These are phyloP conservation scores for Volucella inanis DNA, from an alignment of 2,888 invertebrate species.

Conservation along the genomic window DNA sequence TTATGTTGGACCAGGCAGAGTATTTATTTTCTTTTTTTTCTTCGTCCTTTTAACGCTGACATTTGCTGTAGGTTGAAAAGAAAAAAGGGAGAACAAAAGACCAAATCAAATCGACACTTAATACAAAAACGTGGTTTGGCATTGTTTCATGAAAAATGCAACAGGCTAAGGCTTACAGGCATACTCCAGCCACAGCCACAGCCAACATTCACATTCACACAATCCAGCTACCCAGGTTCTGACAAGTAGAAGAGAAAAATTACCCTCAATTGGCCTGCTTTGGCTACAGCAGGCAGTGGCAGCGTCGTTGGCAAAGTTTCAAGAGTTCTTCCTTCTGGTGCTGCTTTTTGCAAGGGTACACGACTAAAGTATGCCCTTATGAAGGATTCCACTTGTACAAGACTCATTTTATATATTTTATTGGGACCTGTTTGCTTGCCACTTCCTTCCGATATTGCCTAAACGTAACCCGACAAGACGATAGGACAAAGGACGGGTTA, in stretches of 20 bases:
- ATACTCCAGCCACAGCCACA: constrained; percentile 13
- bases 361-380: constrained; percentile 54
- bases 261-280: constrained; percentile 58
- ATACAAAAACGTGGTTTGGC: constrained; percentile 75
- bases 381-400: constrained; percentile 50
- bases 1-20: constrained; percentile 33
- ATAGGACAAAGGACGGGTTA: constrained; percentile 1
- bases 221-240: constrained; percentile 23
- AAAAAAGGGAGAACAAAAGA: constrained; percentile 52
- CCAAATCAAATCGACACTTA: constrained; percentile 76
- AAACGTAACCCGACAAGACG: constrained; percentile 24
- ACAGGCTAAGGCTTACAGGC: constrained; percentile 65
- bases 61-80: constrained; percentile 15
- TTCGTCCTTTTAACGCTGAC: constrained; percentile 18
- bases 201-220: no score
- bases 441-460: constrained; percentile 72
- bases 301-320: constrained; percentile 75
- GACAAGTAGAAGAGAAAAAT: constrained; percentile 62
- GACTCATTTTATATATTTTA: constrained; percentile 72
- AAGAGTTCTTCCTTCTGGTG: constrained; percentile 65
- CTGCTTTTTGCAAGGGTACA: not conserved
- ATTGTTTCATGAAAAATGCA: constrained; percentile 77
- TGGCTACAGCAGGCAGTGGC: constrained; percentile 12
- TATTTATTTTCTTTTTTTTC: constrained; percentile 29
- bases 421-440: constrained; percentile 73